These are phyloP conservation scores for Stictonetta naevosa DNA, from an alignment of 2,113 vertebrate genomes.

Conservation along the genomic window DNA sequence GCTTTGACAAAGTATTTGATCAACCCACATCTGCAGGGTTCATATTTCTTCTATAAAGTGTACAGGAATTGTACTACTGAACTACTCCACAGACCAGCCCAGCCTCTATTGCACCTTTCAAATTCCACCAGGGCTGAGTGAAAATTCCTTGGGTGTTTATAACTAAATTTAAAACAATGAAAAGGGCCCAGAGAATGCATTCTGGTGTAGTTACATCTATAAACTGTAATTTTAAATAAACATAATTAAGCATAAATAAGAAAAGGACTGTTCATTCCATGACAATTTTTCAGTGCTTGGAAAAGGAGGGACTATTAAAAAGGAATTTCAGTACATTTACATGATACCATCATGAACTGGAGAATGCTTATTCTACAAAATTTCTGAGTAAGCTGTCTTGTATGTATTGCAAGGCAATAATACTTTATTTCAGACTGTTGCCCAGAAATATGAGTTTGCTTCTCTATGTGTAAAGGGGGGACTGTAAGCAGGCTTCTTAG, in stretches of 20 bases:
- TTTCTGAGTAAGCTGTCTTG: background rate
- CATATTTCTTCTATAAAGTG: background rate
- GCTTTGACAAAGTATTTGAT: background rate
- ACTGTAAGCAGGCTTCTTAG: background rate
- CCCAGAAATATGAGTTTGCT: background rate
- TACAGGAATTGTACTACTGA: background rate
- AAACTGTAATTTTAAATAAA: background rate
- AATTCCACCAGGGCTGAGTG: background rate
- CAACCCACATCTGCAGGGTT: background rate
- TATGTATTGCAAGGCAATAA: background rate
- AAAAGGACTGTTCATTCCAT: background rate
- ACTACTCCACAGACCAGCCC: background rate
- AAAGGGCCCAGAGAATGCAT: background rate
- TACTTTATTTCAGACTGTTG: background rate
- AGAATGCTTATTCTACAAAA: background rate
- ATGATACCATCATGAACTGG: background rate
- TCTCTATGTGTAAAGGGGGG: background rate
- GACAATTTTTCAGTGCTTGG: background rate
- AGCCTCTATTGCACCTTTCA: background rate
- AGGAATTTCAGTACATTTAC: background rate
- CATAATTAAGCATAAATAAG: background rate
- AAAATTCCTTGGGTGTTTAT: background rate
- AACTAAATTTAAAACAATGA: background rate
- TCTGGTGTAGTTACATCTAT: background rate
- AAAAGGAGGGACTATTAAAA: background rate